A percentile compares a stretch with the other conserved stretches of the same genome.
Conservation (phyloP, 37 sponge, comb jelly and placozoan species). For the Mnemiopsis leidyi region DNA sequence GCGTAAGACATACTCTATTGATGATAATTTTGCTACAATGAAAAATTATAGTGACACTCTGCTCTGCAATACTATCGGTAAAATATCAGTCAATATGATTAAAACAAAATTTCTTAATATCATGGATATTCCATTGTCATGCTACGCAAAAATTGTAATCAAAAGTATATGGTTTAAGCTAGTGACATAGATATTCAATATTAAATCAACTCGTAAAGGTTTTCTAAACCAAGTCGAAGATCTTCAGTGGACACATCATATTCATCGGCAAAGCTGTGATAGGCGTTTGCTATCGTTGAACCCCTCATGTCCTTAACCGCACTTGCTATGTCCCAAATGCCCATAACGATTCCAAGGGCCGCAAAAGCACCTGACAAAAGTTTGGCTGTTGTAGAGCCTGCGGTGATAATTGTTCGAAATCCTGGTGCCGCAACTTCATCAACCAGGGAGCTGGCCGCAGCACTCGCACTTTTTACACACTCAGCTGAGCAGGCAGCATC, state of each 20-base stretch:
- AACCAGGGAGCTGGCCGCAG: not conserved
- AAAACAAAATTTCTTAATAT: too few relatives aligned
- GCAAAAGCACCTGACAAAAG: not conserved
- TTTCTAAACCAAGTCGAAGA: not conserved
- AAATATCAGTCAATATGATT: too few relatives aligned
- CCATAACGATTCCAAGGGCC: not conserved
- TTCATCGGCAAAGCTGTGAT: not conserved
- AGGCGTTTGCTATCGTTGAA: not conserved
- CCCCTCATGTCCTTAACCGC: not conserved
- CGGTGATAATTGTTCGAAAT: not conserved
- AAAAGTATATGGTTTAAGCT: too few relatives aligned
- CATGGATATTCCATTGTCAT: too few relatives aligned
- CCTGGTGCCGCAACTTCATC: not conserved
- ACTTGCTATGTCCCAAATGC: not conserved
- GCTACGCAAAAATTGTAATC: too few relatives aligned
- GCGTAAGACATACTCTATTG: too few relatives aligned
- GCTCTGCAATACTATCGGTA: too few relatives aligned
- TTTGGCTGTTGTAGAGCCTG: conserved; percentile 10
- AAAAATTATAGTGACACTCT: too few relatives aligned
- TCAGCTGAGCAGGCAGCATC: not conserved
- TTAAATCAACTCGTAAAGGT: not conserved
- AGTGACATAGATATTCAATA: too few relatives aligned
- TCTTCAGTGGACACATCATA: not conserved
- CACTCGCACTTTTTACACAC: not conserved
- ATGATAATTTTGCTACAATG: too few relatives aligned